phyloP scores from a whole-genome alignment of 2,888 invertebrate species.

The Eilema griseolum region DNA sequence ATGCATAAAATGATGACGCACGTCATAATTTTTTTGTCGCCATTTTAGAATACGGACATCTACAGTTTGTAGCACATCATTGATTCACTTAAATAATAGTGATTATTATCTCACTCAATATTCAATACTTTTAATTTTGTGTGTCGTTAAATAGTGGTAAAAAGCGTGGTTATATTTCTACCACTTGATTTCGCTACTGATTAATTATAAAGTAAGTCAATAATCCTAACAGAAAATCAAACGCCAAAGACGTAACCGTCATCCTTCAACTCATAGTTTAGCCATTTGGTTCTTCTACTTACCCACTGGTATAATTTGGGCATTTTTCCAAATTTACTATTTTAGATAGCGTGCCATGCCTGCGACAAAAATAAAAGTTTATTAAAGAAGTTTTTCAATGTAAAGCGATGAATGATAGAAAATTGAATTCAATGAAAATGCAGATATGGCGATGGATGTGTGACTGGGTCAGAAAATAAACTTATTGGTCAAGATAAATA shows the following conservation, averaged over 20 bases:
- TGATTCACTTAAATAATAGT: too few relatives aligned
- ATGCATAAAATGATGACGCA: too few relatives aligned
- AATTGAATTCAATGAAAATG: background rate
- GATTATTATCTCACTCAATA: too few relatives aligned
- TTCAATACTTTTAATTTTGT: too few relatives aligned
- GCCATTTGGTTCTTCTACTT: background rate
- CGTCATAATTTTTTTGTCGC: too few relatives aligned
- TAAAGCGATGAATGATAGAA: background rate
- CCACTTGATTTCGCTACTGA: too few relatives aligned
- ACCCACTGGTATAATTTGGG: constrained; percentile 17
- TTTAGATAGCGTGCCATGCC: constrained; percentile 6
- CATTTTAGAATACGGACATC: too few relatives aligned
- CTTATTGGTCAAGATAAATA: too few relatives aligned
- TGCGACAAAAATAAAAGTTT: background rate
- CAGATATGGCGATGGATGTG: background rate
- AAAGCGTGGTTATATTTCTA: too few relatives aligned
- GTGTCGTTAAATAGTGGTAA: too few relatives aligned
- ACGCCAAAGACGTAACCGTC: background rate
- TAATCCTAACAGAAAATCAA: background rate
- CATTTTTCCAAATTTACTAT: constrained; percentile 11
- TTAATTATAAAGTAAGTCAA: background rate
- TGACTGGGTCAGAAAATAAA: background rate
- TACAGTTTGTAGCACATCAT: too few relatives aligned
- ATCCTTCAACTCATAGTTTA: background rate
- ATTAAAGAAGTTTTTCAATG: background rate